Conservation (phyloP, 2,797 vertebrate genomes). For the Sitta carolinensis region DNA sequence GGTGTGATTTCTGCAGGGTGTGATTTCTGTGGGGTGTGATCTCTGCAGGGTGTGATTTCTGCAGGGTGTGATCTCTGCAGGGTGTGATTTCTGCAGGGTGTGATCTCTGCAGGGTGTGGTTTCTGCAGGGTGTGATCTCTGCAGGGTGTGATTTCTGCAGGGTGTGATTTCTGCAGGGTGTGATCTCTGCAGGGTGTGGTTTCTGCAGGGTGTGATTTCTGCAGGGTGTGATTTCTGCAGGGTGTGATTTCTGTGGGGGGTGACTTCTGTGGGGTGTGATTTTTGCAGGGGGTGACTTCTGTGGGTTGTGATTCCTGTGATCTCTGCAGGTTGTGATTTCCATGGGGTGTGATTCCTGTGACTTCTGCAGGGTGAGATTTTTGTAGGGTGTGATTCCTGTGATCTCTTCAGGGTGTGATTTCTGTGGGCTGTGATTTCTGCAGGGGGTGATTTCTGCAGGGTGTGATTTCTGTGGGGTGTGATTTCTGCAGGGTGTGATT, state of each 20-base stretch:
- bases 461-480: not conserved
- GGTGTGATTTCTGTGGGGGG: no score
- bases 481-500: not conserved
- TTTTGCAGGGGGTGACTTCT: no score
- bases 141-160: not conserved
- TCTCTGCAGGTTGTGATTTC: not conserved
- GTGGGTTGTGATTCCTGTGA: no score
- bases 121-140: no score
- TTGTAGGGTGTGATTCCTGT: not conserved
- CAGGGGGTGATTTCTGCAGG: rapidly evolving
- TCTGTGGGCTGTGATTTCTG: no score
- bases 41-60: not conserved
- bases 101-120: not conserved
- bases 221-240: no score
- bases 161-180: rapidly evolving
- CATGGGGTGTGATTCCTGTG: not conserved
- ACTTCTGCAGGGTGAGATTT: rapidly evolving
- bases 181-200: not conserved
- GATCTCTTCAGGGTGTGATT: no score
- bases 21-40: no score
- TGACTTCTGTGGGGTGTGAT: not conserved
- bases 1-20: not conserved
- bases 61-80: not conserved
- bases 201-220: not conserved
- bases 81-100: rapidly evolving